Evolutionary conservation across 2,113 vertebrate species (phyloP).

Genomic region (Etheostoma cragini): DNA sequence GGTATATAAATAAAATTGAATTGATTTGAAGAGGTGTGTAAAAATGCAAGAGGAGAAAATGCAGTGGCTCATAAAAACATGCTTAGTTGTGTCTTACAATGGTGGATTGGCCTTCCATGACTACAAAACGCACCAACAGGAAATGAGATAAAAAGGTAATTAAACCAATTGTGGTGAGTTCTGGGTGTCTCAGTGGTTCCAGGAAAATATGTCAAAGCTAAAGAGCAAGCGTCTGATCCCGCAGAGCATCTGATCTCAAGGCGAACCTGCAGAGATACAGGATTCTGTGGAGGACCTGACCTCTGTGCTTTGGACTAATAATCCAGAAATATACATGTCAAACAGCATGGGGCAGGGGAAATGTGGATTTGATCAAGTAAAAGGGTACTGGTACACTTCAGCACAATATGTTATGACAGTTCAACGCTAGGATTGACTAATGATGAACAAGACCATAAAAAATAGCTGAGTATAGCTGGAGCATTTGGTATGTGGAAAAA

Average conservation of each 20-base stretch:
- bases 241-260: constrained; percentile 15
- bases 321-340: constrained; percentile 43
- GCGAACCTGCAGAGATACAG: constrained; percentile 35
- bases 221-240: neutral
- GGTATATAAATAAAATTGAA: too few relatives aligned
- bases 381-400: constrained; percentile 23
- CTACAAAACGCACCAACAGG: constrained; percentile 42
- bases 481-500: constrained; percentile 56
- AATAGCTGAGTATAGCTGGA: constrained; percentile 32
- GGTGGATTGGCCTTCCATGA: constrained; percentile 6
- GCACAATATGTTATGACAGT: constrained; percentile 48
- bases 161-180: constrained; percentile 49
- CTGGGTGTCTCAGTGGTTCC: constrained; percentile 28
- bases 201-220: constrained; percentile 3
- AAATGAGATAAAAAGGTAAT: constrained; percentile 62
- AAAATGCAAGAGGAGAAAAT: neutral
- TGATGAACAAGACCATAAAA: constrained; percentile 26
- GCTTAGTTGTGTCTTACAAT: neutral
- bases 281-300: neutral
- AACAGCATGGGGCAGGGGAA: constrained; percentile 41
- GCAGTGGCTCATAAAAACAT: neutral
- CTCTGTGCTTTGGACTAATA: constrained; percentile 27
- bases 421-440: constrained; percentile 47
- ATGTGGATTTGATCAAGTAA: constrained; percentile 44
- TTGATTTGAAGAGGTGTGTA: neutral